Evolutionary conservation across 2,888 invertebrate genomes (phyloP), one percentile per base, ranked within the genome.

Genomic region (Dioctria rufipes): DNA sequence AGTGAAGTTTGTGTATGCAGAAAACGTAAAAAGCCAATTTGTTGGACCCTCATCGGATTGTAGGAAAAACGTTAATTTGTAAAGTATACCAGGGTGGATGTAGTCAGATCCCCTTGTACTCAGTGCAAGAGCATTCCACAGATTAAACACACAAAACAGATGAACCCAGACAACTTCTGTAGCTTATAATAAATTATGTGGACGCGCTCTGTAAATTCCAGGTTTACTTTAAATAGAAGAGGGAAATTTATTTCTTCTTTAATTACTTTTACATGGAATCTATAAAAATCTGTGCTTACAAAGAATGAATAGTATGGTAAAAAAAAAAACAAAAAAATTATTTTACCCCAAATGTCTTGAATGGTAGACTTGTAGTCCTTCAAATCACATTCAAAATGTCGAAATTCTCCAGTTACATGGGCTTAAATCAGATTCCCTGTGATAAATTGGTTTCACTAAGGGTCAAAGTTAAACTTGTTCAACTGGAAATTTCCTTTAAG

Each of bases 21-120:
- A 78, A 78, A 78, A 78, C 78, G 78, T 78, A 78, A 78, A 78
- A 78, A 78, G 78, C 66, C 78, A 78, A 78, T 78, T 78, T 78
- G 78, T 78, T 78, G 54, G 66, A 54, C 78, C 78, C 78, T 78
- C 78, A 78, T 78, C 78, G 78, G 66, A 66, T 78, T 78, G 40
- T 78, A 66, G 51, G 51, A 66, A 78, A 66, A 78, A 78, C 78
- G 78, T 78, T 78, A 78, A 78, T 78, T 78, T 78, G 78, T 78
- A 78, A 78, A 66, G 66, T 66, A 78, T 66, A 77, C 61, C 77
- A 40, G 49, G 63, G 63, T 77, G 77, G 63, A 77, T 49, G 39
- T 77, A 40, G 39, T 63, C 40, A 6, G 40, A 63, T 39, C 63
- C 63, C 40, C 77, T 54, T 46, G n/a, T 37, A 58, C 49, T 8